Base-by-base conservation (phyloP, 2,888 invertebrate genomes). In the Luperina nickerlii region DNA sequence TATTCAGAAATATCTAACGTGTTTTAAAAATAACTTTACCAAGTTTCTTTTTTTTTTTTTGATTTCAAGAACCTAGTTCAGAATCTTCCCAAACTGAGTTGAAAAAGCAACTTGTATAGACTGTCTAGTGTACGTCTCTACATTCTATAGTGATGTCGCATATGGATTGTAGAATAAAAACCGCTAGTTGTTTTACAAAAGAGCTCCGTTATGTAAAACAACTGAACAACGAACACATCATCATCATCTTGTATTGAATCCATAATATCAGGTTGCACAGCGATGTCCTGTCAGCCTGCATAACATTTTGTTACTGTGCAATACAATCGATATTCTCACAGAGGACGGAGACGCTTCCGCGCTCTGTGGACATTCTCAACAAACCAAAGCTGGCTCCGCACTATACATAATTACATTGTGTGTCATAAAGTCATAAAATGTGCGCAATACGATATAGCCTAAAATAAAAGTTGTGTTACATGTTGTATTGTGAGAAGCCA, bases 321-420 rank as follows among this genome's bases (percentile, higher is more conserved):
- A 38, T 42, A 76, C 48, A 70, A 70, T 24, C 20, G 15, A 51
- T 32, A 70, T 24, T 15, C 51, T 24, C 51, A 69, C 27, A 32
- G 48, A 27, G 48, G 48, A 27, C 4, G 69, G 13, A 48, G 48
- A 63, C 63, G 65, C 9, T 20, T 32, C 32, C 20, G 32, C 9
- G 20, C 9, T 70, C 51, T 54, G 15, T 24, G 32, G 24, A 70
- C 2, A 15, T 66, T 45, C 24, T 48, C n/a, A 27, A 7, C 72
- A 8, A 71, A 78, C 54, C 54, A 79, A 63, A 65, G 32, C 42
- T 69, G 78, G 76, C 32, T 60, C 57, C 15, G 32, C n/a, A n/a
- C 5, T 57, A 38, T 45, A 48, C 7, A 27, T 24, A 70, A 63
- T 13, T 11, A 60, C 8, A 32, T 57, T 66, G 42, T 48, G 32